phyloP scores from a whole-genome alignment of 2,888 invertebrate genomes.

The Pheosia tremula region DNA sequence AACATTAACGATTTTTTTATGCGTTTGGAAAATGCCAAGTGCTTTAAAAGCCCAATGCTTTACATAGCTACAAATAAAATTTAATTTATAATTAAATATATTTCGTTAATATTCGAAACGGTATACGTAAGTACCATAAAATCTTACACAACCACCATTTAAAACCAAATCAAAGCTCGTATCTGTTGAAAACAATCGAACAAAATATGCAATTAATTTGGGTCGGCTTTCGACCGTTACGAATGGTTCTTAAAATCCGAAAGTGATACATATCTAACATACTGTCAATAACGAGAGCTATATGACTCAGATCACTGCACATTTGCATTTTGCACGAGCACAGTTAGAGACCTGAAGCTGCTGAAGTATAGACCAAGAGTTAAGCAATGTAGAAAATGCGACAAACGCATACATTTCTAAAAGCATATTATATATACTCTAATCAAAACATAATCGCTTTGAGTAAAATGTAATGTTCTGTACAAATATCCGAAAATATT shows the following conservation, averaged over 20 bases:
- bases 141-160: background rate
- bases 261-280: constrained; percentile 26
- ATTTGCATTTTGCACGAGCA: constrained; percentile 35
- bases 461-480: no score
- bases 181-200: constrained; percentile 17
- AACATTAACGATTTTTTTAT: no score
- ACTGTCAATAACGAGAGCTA: constrained; percentile 7
- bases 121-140: background rate
- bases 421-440: background rate
- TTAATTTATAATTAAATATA: no score
- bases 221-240: constrained; percentile 8
- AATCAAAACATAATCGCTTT: no score
- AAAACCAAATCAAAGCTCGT: constrained; percentile 21
- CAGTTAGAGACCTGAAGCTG: constrained; percentile 14
- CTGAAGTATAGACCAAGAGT: constrained; percentile 20
- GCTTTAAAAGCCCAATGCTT: no score
- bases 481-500: no score
- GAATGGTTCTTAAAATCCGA: constrained; percentile 17
- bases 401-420: constrained; percentile 3
- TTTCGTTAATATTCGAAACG: background rate
- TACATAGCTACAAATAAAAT: no score
- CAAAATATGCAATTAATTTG: constrained; percentile 14
- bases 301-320: constrained; percentile 18
- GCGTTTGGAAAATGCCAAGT: no score
- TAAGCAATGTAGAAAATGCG: constrained; percentile 17